A percentile compares a stretch with the other conserved stretches of the same genome.
phyloP scores from a whole-genome alignment of 2,113 vertebrate species.

The Ptilorrhoa leucosticta region DNA sequence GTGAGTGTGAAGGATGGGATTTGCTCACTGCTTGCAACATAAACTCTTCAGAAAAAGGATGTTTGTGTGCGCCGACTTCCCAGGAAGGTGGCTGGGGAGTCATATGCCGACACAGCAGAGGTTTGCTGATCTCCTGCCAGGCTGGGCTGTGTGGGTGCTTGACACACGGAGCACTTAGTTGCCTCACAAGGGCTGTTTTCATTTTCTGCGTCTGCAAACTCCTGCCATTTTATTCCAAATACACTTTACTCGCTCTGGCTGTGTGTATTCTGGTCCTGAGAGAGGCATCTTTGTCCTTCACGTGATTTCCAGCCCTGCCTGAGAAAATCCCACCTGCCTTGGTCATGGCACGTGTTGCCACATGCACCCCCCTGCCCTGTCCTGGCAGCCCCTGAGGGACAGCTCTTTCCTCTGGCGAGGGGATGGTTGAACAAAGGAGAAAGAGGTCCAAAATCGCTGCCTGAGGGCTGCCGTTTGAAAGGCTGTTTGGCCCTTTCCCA shows the following conservation, averaged over 20 bases:
- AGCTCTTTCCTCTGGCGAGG: background rate
- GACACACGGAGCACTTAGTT: rapidly evolving
- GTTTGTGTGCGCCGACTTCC: background rate
- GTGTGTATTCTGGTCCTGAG: background rate
- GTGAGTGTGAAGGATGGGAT: background rate
- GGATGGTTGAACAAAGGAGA: background rate
- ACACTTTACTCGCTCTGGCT: background rate
- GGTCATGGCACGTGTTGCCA: rapidly evolving
- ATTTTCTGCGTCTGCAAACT: background rate
- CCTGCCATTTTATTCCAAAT: background rate
- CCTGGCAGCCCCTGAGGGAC: background rate
- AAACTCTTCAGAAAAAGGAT: background rate
- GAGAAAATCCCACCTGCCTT: background rate
- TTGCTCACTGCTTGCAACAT: background rate
- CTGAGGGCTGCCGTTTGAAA: background rate
- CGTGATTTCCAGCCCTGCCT: background rate
- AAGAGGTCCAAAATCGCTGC: background rate
- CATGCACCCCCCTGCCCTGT: rapidly evolving
- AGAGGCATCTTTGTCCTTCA: background rate
- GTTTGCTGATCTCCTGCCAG: background rate
- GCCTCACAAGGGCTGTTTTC: background rate
- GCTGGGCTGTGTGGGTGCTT: background rate
- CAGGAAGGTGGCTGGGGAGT: background rate
- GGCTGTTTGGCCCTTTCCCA: background rate
- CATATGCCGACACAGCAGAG: rapidly evolving